These are phyloP conservation scores for Rhamnusium bicolor DNA, from an alignment of 2,888 invertebrate genomes.

Conservation along the genomic window DNA sequence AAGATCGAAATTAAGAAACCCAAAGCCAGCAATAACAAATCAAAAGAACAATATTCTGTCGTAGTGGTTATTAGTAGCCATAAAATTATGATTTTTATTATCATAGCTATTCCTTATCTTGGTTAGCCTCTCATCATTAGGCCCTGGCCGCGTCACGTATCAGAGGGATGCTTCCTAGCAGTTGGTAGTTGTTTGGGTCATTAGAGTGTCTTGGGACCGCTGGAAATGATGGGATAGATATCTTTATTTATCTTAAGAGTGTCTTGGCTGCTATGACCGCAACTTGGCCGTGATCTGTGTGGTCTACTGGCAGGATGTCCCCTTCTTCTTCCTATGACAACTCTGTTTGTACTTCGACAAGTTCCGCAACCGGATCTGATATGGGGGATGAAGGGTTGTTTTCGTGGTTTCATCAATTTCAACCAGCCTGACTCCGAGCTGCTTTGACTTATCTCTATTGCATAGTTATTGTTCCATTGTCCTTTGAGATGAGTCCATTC, in stretches of 20 bases:
- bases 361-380: slow-evolving; percentile 67
- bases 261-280: slow-evolving; percentile 67
- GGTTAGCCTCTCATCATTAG: slow-evolving; percentile 53
- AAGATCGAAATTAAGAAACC: slow-evolving; percentile 18
- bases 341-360: slow-evolving; percentile 68
- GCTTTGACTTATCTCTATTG: slow-evolving; percentile 64
- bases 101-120: slow-evolving; percentile 45
- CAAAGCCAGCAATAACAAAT: slow-evolving; percentile 24
- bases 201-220: slow-evolving; percentile 68
- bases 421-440: slow-evolving; percentile 48
- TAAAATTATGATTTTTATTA: slow-evolving; percentile 55
- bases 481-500: slow-evolving; percentile 9
- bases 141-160: slow-evolving; percentile 62
- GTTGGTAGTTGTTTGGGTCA: slow-evolving; percentile 69
- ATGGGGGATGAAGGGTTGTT: slow-evolving; percentile 68
- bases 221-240: slow-evolving; percentile 65
- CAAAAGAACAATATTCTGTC: slow-evolving; percentile 36
- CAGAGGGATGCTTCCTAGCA: slow-evolving; percentile 62
- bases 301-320: slow-evolving; percentile 60
- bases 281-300: slow-evolving; percentile 68
- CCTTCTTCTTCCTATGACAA: slow-evolving; percentile 65
- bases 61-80: slow-evolving; percentile 37
- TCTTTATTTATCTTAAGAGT: slow-evolving; percentile 71
- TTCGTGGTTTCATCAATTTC: slow-evolving; percentile 64
- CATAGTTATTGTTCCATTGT: slow-evolving; percentile 56